Conservation (phyloP, 2,797 vertebrate genomes). For the Gymnoscopelus microlampas region DNA sequence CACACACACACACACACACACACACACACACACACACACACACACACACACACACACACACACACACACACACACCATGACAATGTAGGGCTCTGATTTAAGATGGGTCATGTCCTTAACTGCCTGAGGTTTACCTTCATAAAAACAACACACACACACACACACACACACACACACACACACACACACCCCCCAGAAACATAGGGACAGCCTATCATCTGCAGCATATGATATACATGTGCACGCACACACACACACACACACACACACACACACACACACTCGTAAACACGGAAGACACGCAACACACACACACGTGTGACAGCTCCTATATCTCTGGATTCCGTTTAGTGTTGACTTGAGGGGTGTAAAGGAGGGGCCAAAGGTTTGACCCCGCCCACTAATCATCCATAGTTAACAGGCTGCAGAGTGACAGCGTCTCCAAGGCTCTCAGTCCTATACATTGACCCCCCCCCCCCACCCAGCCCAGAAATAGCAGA, state of each 20-base stretch:
- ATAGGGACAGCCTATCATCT: too few species aligned
- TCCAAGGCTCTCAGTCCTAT: slow-evolving; percentile 17
- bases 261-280: not conserved
- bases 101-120: not conserved
- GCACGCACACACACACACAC: slow-evolving; percentile 2
- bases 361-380: not conserved
- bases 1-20: slow-evolving; percentile 6
- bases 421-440: slow-evolving; percentile 60
- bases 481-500: too few species aligned
- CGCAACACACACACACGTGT: slow-evolving; percentile 3
- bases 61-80: slow-evolving; percentile 7
- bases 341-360: slow-evolving; percentile 24
- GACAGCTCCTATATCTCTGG: slow-evolving; percentile 21
- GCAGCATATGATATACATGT: not conserved
- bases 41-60: slow-evolving; percentile 24
- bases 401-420: slow-evolving; percentile 46
- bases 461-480: too few species aligned
- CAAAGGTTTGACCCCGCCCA: slow-evolving; percentile 22
- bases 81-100: not conserved
- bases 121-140: not conserved
- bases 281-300: slow-evolving; percentile 19
- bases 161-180: slow-evolving; percentile 6
- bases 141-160: not conserved
- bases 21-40: slow-evolving; percentile 34
- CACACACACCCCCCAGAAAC: slow-evolving; percentile 5